Conservation (phyloP, 1,140 invertebrate species). For the Nebria ingens region DNA sequence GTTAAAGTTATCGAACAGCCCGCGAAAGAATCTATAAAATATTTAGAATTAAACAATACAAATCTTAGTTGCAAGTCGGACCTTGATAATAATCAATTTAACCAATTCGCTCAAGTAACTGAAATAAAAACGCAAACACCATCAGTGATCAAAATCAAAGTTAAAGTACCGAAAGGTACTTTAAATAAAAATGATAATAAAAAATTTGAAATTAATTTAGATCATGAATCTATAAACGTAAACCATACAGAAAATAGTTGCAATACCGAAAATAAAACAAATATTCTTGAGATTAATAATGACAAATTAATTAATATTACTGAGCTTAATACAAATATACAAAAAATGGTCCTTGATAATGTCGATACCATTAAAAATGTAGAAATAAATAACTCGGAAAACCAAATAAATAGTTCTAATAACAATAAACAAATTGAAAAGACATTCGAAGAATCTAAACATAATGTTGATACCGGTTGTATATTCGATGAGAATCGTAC, state of each 20-base stretch:
- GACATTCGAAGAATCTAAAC: not conserved
- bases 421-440: not conserved
- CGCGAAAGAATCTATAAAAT: not conserved
- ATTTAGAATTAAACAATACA: not conserved
- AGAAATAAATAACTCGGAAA: no score
- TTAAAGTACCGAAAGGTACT: not conserved
- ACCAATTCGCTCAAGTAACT: not conserved
- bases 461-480: not conserved
- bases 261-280: not conserved
- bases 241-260: not conserved
- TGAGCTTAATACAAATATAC: no score
- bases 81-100: not conserved
- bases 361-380: no score
- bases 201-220: not conserved
- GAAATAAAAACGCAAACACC: not conserved
- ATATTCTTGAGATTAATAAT: no score
- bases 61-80: not conserved
- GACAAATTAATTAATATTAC: no score
- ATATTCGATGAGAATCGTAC: not conserved
- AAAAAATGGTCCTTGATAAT: no score
- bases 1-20: not conserved
- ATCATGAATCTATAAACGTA: not conserved
- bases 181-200: not conserved
- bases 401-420: no score
- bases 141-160: not conserved